These are phyloP conservation scores for Pluvianellus socialis DNA, from an alignment of 2,113 vertebrate species.

Conservation along the genomic window DNA sequence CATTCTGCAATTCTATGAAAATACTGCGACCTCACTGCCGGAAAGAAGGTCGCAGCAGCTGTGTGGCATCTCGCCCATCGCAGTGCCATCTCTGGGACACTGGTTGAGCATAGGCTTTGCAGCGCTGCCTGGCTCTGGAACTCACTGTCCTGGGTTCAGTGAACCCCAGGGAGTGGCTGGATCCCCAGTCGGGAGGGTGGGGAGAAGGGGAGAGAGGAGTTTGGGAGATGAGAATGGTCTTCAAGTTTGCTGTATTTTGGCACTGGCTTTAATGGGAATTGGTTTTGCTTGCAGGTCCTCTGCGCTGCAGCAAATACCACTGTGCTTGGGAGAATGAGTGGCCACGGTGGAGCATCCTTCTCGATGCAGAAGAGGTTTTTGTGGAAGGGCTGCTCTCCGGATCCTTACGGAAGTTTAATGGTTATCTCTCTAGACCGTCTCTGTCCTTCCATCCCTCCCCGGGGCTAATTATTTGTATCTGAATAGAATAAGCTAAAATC, in stretches of 20 bases:
- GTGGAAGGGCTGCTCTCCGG: background rate
- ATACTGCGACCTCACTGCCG: background rate
- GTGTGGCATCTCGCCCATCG: too few species aligned
- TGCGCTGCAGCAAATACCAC: background rate
- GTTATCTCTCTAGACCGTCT: background rate
- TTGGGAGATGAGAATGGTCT: fast-evolving
- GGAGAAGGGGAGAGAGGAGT: background rate
- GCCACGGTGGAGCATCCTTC: background rate
- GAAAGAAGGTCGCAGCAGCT: background rate
- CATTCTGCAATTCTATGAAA: too few species aligned
- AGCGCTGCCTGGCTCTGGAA: background rate
- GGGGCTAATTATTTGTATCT: fast-evolving
- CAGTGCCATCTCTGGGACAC: fast-evolving
- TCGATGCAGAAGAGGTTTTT: background rate
- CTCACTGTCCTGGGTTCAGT: fast-evolving
- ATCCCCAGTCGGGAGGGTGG: background rate
- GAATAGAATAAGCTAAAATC: fast-evolving
- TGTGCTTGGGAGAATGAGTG: background rate
- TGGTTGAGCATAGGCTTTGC: background rate
- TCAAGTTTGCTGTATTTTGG: fast-evolving
- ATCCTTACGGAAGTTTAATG: background rate
- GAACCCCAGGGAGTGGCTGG: background rate
- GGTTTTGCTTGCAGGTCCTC: background rate
- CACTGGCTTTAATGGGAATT: background rate
- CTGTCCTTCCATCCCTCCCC: background rate